These are phyloP conservation scores for Odontophorus gujanensis DNA, from an alignment of 2,113 vertebrate genomes.

Conservation along the genomic window DNA sequence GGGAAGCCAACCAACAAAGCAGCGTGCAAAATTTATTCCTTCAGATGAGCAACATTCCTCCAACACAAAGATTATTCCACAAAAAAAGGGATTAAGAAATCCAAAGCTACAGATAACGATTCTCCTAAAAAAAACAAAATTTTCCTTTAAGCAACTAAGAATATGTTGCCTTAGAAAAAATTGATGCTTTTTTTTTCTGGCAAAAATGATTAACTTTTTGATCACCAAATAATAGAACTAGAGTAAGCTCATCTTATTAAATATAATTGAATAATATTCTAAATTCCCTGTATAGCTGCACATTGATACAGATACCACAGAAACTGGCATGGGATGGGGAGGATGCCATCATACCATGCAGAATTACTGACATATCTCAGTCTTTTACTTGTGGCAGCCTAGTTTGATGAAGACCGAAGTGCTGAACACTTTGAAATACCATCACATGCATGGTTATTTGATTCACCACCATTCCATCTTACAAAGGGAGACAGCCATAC, in stretches of 20 bases:
- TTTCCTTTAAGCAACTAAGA: neutral
- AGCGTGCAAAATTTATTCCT: rapidly evolving
- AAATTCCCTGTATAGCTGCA: rapidly evolving
- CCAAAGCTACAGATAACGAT: neutral
- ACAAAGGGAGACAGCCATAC: neutral
- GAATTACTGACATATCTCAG: neutral
- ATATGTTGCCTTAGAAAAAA: neutral
- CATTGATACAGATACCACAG: rapidly evolving
- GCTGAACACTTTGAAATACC: neutral
- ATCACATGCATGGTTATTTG: rapidly evolving
- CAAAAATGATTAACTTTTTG: neutral
- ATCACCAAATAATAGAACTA: neutral
- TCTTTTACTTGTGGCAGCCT: neutral
- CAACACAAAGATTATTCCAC: neutral
- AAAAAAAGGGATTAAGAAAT: rapidly evolving
- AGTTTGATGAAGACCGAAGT: neutral
- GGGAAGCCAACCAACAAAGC: neutral
- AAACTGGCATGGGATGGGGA: rapidly evolving
- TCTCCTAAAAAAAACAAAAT: too few relatives aligned
- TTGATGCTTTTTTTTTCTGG: neutral
- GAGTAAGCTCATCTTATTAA: neutral
- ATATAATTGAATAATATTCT: too few relatives aligned
- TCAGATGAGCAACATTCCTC: neutral
- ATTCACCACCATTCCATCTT: too few relatives aligned
- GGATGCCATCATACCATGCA: rapidly evolving